These are phyloP conservation scores for Drosophila subobscura DNA, from an alignment of 1,140 invertebrate species.

Conservation along the genomic window DNA sequence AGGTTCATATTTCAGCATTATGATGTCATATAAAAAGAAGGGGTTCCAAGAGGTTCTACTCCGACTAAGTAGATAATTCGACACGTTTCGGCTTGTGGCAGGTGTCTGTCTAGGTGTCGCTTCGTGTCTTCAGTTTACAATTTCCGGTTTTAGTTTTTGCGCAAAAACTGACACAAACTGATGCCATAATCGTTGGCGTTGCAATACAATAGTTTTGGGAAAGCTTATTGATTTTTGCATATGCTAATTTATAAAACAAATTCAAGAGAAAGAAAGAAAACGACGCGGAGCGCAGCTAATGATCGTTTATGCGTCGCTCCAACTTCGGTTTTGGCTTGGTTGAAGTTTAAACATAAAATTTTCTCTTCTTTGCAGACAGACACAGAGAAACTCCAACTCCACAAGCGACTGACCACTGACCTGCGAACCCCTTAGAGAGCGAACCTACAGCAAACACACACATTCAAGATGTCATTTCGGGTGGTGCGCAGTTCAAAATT, in stretches of 20 bases:
- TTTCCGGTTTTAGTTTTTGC: slow-evolving; percentile 15
- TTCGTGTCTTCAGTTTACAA: slow-evolving; percentile 3
- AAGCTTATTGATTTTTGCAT: slow-evolving; percentile 69
- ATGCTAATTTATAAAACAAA: slow-evolving; percentile 74
- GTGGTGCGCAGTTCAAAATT: slow-evolving; percentile 98
- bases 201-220: slow-evolving; percentile 57
- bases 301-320: slow-evolving; percentile 28
- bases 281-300: slow-evolving; percentile 20
- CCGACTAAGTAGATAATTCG: slow-evolving; percentile 50
- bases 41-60: slow-evolving; percentile 6
- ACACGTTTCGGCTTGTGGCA: slow-evolving; percentile 46
- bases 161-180: slow-evolving; percentile 2
- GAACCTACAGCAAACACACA: slow-evolving; percentile 9
- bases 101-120: slow-evolving; percentile 37
- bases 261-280: slow-evolving; percentile 38
- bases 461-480: slow-evolving; percentile 93
- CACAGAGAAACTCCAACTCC: slow-evolving; percentile 23
- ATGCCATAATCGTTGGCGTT: slow-evolving; percentile 47
- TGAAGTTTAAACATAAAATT: background rate
- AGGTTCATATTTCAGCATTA: slow-evolving; percentile 40
- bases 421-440: slow-evolving; percentile 6
- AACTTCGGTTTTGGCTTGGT: background rate
- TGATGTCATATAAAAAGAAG: slow-evolving; percentile 67
- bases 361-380: slow-evolving; percentile 24
- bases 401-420: slow-evolving; percentile 15